Conservation (phyloP, 2,113 vertebrate species). For the Pachycephala philippinensis region DNA sequence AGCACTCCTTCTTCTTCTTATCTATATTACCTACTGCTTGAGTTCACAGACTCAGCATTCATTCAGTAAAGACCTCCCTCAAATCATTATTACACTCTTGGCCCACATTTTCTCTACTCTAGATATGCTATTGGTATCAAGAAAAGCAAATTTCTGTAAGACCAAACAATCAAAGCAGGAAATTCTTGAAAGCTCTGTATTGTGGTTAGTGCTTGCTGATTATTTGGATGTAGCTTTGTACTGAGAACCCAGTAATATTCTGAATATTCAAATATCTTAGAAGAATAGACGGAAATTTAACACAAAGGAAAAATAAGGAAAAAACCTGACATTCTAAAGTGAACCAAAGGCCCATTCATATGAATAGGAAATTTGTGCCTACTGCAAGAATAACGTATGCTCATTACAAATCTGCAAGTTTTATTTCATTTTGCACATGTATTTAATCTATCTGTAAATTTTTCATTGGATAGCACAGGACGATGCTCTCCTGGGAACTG, state of each 20-base stretch:
- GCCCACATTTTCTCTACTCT: neutral
- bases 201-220: neutral
- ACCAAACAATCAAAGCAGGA: neutral
- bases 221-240: neutral
- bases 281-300: neutral
- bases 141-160: neutral
- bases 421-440: conserved; percentile 69
- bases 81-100: neutral
- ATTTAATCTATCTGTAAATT: conserved; percentile 74
- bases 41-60: neutral
- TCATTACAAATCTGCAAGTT: conserved; percentile 59
- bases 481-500: conserved; percentile 66
- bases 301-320: neutral
- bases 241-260: neutral
- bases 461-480: conserved; percentile 62
- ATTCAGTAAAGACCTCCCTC: neutral
- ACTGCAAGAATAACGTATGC: conserved; percentile 33
- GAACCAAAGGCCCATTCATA: neutral
- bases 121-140: neutral
- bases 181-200: neutral
- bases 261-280: neutral
- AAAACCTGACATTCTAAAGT: neutral
- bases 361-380: neutral
- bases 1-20: neutral
- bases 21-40: neutral